A percentile compares a stretch with the other conserved stretches of the same genome.
Conservation (phyloP, 2,113 vertebrate species). For the Thinocorus orbignyianus region DNA sequence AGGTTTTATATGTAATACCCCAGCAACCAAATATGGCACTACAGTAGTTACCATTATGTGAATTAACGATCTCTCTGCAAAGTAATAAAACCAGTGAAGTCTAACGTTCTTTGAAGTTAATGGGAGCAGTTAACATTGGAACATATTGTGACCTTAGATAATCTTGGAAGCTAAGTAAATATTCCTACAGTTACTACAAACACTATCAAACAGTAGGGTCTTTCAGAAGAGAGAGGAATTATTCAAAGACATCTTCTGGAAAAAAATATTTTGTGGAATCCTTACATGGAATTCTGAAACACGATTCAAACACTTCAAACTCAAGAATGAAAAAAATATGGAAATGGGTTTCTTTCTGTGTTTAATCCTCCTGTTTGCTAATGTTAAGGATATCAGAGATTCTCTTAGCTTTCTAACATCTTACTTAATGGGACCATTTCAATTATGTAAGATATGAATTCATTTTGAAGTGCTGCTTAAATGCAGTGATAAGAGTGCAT, state of each 20-base stretch:
- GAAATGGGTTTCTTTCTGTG: not conserved
- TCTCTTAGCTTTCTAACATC: not conserved
- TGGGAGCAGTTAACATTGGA: not conserved
- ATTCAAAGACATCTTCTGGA: not conserved
- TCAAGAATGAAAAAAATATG: not conserved
- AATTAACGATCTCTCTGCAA: not conserved
- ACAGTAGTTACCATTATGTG: not conserved
- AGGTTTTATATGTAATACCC: not conserved
- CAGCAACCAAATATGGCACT: not conserved
- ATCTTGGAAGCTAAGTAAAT: not conserved
- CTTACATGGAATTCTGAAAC: not conserved
- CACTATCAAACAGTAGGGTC: not conserved
- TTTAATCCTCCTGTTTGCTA: slow-evolving; percentile 11
- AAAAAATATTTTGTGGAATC: not conserved
- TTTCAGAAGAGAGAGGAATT: not conserved
- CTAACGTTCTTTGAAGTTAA: not conserved
- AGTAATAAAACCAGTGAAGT: not conserved
- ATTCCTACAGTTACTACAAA: not conserved
- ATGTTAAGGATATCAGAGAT: slow-evolving; percentile 15
- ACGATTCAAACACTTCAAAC: not conserved
- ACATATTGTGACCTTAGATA: not conserved
- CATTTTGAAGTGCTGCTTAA: slow-evolving; percentile 48
- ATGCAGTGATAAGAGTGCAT: not conserved
- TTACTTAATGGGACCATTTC: not conserved
- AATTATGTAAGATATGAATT: slow-evolving; percentile 19